A percentile compares a stretch with the other conserved stretches of the same genome.
Conservation (phyloP, 2,797 vertebrate species). For the Eurystomus glaucurus region DNA sequence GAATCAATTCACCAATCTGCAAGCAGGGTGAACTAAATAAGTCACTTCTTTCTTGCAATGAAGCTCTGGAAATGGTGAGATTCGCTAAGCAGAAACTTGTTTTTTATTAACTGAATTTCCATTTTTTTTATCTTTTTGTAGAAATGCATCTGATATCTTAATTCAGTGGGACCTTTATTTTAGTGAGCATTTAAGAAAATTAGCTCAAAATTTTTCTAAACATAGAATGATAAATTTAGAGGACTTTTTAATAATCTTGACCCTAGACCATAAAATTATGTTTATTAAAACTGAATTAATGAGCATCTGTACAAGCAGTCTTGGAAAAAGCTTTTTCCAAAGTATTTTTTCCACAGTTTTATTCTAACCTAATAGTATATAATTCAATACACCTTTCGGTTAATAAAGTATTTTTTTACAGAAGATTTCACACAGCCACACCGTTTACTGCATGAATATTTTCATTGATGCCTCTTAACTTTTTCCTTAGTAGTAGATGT, state of each 20-base stretch:
- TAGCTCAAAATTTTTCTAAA: not conserved
- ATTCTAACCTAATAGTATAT: not conserved
- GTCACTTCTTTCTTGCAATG: not conserved
- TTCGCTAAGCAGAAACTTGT: not conserved
- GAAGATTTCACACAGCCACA: not conserved
- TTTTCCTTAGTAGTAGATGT: not conserved
- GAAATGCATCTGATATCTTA: not conserved
- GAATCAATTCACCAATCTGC: not conserved
- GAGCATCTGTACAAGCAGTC: not conserved
- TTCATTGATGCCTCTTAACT: not conserved
- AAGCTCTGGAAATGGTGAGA: not conserved
- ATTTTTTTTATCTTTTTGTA: not conserved
- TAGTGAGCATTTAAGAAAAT: not conserved
- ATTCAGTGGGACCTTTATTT: not conserved
- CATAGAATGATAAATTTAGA: not conserved
- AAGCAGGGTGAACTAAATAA: not conserved
- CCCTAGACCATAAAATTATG: not conserved
- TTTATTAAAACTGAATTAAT: not conserved
- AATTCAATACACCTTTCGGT: not conserved
- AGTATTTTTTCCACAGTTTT: not conserved
- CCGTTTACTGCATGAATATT: not conserved
- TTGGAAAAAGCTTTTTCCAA: not conserved
- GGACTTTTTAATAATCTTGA: not conserved
- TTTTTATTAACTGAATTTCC: not conserved
- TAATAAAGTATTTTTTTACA: not conserved